Evolutionary conservation across 2,888 invertebrate genomes (phyloP), one percentile per base, ranked within the genome.

Genomic region (Habrosyne pyritoides): DNA sequence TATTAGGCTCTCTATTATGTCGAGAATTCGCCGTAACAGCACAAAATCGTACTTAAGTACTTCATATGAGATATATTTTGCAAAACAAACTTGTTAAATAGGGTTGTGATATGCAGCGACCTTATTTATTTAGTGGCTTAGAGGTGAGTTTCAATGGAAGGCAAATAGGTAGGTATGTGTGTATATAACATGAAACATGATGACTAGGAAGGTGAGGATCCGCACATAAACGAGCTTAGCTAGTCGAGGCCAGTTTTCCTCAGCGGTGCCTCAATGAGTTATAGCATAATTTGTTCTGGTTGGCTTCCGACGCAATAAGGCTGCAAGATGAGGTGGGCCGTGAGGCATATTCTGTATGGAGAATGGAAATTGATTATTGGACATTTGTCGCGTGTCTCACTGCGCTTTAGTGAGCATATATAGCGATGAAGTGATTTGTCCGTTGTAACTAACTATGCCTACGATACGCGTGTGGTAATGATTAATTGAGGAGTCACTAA

Each of bases 271-370:
- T 60, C 70, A 77, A 78, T 82, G 82, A 84, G 73, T 81, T 76
- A 84, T 84, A 75, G 75, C 73, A 80, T 78, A 83, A 83, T 83
- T 83, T 81, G 82, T 83, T 81, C 67, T 71, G 69, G 68, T 73
- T 66, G 72, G 71, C 67, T 70, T 63, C 69, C 65, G 42, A 67
- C 73, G 75, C 76, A 75, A 71, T 75, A 76, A 76, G 71, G 75
- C 77, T 78, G 73, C 74, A 69, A 73, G 64, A 66, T 62, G 69
- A 77, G 71, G 79, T 81, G 79, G 71, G 72, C 67, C 62, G 67
- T 64, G 69, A 66, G 71, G 75, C 75, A 71, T 73, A 71, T 74
- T 71, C 69, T 75, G 70, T 71, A 78, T 71, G 75, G 73, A 71
- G 55, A 71, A 76, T 71, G 69, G 63, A 66, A 78, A 81, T 76